Evolutionary conservation across 2,113 vertebrate species (phyloP), one percentile per base, ranked within the genome.

Genomic region (Charadrius vociferus): DNA sequence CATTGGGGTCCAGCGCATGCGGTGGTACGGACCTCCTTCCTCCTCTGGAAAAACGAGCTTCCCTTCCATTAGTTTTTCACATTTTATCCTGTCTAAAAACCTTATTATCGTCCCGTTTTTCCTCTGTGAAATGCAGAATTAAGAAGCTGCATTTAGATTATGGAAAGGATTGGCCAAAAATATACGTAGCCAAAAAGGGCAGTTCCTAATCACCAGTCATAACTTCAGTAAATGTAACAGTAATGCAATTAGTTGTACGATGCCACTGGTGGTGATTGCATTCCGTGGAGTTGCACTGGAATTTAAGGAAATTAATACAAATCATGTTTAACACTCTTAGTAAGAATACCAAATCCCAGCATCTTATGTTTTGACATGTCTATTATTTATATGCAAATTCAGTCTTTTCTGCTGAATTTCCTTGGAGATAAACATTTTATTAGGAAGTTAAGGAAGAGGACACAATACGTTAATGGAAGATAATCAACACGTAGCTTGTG

Each of bases 301-400:
- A 74, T 93, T 86, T 59, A 80, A 95, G 86, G 94, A 93, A 94
- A 94, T 92, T 67, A 93, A 90, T 94, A 82, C 83, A 92, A 86
- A 86, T 77, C 27, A 65, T 82, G 63, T 78, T 1, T 75, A 91
- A 83, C 43, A 16, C 47, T 91, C 68, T 41, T 19, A 81, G 77
- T 61, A 73, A 96, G 95, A 97, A 94, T 73, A 71, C 81, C 86
- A 93, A 97, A 95, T 96, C 95, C 92, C 72, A 23, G 30, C 87
- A 90, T 92, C 91, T 30, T 93, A 65, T 81, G 94, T 88, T 96
- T 95, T 92, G 95, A 96, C 95, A 88, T 94, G 81, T 93, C 97
- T 95, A 77, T 98, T 97, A 96, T 97, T 97, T 98, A 84, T 95
- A 97, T 96, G 97, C 93, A 98, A 98, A 98, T 97, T 37, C 32